Conservation (phyloP, 1,140 invertebrate species). For the Drosophila aff. region DNA sequence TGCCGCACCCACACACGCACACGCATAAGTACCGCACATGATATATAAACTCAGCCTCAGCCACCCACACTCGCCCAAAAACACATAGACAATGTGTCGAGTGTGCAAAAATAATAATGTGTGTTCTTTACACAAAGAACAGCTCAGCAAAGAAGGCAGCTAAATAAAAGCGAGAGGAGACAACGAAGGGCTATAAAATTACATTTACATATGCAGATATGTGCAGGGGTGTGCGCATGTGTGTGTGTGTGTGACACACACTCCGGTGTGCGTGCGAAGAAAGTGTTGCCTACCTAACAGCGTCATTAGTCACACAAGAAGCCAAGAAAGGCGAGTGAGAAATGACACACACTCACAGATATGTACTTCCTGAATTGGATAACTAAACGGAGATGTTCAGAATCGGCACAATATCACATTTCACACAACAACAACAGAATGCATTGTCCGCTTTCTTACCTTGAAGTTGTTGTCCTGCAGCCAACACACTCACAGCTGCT, state of each 20-base stretch:
- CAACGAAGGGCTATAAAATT: constrained; percentile 46
- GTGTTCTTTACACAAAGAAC: constrained; percentile 49
- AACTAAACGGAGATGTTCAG: constrained; percentile 25
- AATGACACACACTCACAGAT: constrained; percentile 33
- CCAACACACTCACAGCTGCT: neutral
- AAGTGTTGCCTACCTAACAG: constrained; percentile 69
- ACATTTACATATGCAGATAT: constrained; percentile 50
- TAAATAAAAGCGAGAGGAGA: constrained; percentile 7
- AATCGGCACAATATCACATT: constrained; percentile 20
- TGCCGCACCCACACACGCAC: constrained; percentile 37
- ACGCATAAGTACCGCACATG: constrained; percentile 23
- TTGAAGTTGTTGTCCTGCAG: constrained; percentile 5
- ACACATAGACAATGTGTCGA: constrained; percentile 65
- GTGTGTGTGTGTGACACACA: neutral
- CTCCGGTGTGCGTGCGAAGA: constrained; percentile 23
- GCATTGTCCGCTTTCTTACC: constrained; percentile 13
- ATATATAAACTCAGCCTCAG: constrained; percentile 24
- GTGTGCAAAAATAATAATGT: constrained; percentile 76
- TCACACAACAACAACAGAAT: constrained; percentile 5
- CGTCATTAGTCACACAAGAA: constrained; percentile 49
- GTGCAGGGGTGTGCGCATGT: constrained; percentile 9
- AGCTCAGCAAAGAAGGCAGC: constrained; percentile 47
- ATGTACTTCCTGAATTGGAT: constrained; percentile 29
- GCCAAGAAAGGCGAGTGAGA: constrained; percentile 16
- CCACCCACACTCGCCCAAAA: constrained; percentile 19